Base-by-base conservation (phyloP, 2,113 vertebrate genomes). In the Illadopsis cleaveri region DNA sequence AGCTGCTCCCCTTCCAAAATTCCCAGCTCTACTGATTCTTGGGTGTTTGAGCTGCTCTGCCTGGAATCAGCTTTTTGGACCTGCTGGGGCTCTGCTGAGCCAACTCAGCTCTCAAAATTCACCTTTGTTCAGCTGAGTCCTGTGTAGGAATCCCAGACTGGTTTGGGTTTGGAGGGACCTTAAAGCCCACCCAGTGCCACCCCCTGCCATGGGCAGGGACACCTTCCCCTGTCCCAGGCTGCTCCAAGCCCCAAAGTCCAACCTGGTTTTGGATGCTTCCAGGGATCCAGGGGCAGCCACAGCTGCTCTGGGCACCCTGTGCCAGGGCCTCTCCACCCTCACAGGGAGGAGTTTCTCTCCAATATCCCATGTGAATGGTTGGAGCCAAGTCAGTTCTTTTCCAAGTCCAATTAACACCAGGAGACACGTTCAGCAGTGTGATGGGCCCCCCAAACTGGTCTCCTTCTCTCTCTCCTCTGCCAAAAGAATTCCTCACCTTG, bases 301-400 rank as follows among this genome's bases (percentile, higher is more conserved):
- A 76, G 51, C 60, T 66, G 1, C 82, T 85, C n/a, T 78, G 54
- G 15, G 28, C 38, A 53, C 20, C 28, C 37, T 51, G 38, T 60
- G 38, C 38, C 23, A 45, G 38, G 9, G 38, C 38, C n/a, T 71
- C 0, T 1, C 50, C 57, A 56, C 31, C n/a, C 13, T 71, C 1
- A 0, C 75, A 56, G 40, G 7, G 15, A 87, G 1, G 0, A 37
- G 4, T 35, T 62, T 2, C n/a, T 54, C 30, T 18, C 75, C n/a
- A 25, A 0, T 35, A 38, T 71, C 3, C 48, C 47, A 25, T n/a
- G 19, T n/a, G 40, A 70, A 25, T 33, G n/a, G 15, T 25, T 54
- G 48, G 48, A 56, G 24, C 24, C 40, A 24, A 1, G 0, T 42
- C 9, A 27, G 12, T 62, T 54, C 48, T 69, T 77, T 45, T 28